Percentiles rank a stretch among this genome's conserved stretches.
Evolutionary conservation across 2,113 vertebrate species (phyloP).

Genomic region (Sorex araneus): DNA sequence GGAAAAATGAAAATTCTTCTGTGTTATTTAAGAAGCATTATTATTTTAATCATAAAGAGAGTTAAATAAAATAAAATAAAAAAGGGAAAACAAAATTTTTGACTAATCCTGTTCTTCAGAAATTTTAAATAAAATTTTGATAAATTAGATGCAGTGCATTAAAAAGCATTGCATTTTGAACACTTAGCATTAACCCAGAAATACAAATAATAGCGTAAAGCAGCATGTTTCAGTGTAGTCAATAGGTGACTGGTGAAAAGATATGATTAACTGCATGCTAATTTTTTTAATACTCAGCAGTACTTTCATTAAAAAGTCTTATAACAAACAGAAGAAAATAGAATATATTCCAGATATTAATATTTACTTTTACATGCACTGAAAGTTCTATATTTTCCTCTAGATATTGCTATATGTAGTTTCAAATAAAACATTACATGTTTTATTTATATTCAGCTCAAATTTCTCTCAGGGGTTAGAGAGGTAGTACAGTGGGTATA

Average conservation of each 20-base stretch:
- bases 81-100: not conserved
- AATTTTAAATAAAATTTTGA: constrained; percentile 25
- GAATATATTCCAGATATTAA: not conserved
- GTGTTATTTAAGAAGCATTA: not conserved
- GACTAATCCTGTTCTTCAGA: not conserved
- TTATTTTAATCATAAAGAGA: not conserved
- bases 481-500: too few species aligned
- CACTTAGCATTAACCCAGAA: not conserved
- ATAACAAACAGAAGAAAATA: not conserved
- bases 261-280: not conserved
- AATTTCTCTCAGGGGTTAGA: too few species aligned
- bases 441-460: not conserved
- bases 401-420: not conserved
- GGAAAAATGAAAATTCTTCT: too few species aligned
- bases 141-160: not conserved
- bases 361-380: not conserved
- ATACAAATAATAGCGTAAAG: not conserved
- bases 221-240: not conserved
- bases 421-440: not conserved
- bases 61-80: not conserved
- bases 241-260: not conserved
- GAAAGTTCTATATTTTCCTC: not conserved
- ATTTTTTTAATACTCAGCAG: not conserved
- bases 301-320: not conserved
- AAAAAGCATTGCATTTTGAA: not conserved